These are phyloP conservation scores for Sinohyriopsis cumingii DNA, from an alignment of 2,888 invertebrate genomes.

Conservation along the genomic window DNA sequence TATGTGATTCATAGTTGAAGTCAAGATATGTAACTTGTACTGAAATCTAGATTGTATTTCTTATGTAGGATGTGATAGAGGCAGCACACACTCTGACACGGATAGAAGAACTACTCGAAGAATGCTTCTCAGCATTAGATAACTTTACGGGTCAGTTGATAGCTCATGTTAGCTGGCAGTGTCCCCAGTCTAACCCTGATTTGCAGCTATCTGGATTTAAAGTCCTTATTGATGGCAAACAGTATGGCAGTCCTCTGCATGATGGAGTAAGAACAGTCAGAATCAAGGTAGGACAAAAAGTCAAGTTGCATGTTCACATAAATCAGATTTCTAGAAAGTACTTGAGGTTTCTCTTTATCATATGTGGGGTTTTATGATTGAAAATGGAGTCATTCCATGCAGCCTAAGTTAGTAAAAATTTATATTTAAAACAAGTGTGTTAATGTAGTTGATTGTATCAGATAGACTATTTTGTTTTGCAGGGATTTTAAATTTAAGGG, in stretches of 20 bases:
- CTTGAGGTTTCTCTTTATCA: no score
- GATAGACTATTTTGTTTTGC: no score
- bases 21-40: no score
- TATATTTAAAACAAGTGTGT: no score
- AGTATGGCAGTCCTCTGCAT: constrained; percentile 69
- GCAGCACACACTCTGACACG: constrained; percentile 63
- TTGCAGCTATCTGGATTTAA: constrained; percentile 66
- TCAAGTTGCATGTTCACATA: background rate
- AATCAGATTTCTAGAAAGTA: no score
- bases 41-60: background rate
- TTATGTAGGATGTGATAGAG: constrained; percentile 48
- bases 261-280: constrained; percentile 66
- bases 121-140: constrained; percentile 65
- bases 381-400: no score
- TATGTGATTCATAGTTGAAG: no score
- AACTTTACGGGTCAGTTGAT: constrained; percentile 70
- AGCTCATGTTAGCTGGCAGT: constrained; percentile 70
- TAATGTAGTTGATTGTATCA: no score
- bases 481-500: no score
- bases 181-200: constrained; percentile 66
- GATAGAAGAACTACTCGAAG: constrained; percentile 68
- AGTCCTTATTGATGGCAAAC: constrained; percentile 71
- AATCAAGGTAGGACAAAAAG: constrained; percentile 61
- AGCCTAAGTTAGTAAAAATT: no score
- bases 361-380: no score